Base-by-base conservation (phyloP, 2,888 invertebrate genomes). In the Sphecodes monilicornis region DNA sequence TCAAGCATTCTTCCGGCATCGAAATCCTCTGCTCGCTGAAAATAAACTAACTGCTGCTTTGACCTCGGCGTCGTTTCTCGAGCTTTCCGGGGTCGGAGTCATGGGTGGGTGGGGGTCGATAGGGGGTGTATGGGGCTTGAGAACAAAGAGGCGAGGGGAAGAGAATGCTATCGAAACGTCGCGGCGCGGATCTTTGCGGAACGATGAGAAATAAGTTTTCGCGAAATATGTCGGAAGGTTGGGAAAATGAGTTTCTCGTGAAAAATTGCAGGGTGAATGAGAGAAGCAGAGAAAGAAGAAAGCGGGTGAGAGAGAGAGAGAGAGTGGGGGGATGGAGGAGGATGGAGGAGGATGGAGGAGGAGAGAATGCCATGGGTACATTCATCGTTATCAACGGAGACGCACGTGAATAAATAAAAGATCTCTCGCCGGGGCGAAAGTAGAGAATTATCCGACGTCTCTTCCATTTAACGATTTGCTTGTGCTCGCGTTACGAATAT, bases 361-460 rank as follows among this genome's bases (percentile, higher is more conserved):
- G n/a, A n/a, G n/a, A 70, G 57, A 69, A 16, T 43, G 32, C n/a
- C 32, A 11, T 32, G 36, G 74, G 66, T 78, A 81, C 75, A 78
- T 84, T 84, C 84, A 72, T 84, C 64, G 75, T 70, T 70, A 66
- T 41, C 36, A 74, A 74, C 66, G 60, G 69, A n/a, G 71, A 70
- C 26, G 82, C 70, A 26, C 64, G 71, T 41, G 78, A 85, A 82
- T 85, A 82, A 85, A 82, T 85, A 82, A 78, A 69, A 50, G 78
- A 76, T 46, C 39, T 32, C 71, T 84, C 32, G 36, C 16, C 43
- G 60, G 71, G 13, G 5, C 11, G 36, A 71, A 73, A 57, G 46
- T 71, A 71, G 39, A 78, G 39, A 81, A 78, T 78, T 72, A 78
- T 69, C 81, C 32, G 64, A 11, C 36, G 22, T 54, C 68, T 60